Conservation (phyloP, 2,888 invertebrate species). For the Branchellion lobata region DNA sequence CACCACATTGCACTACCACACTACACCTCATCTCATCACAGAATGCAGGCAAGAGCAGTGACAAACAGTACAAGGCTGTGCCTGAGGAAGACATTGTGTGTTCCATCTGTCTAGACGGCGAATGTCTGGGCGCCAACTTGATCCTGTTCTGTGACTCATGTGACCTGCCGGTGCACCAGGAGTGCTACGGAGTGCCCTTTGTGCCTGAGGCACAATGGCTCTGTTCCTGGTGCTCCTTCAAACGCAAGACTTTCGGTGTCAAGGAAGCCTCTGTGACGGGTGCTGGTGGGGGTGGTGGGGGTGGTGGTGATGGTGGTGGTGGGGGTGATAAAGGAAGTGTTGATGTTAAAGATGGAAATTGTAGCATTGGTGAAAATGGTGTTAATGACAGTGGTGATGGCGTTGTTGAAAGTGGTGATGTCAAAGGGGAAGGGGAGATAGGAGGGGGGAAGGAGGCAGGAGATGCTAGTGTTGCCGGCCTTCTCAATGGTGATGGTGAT, state of each 20-base stretch:
- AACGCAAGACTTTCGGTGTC: background rate
- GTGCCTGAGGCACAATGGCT: slow-evolving; percentile 97
- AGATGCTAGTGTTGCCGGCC: no score
- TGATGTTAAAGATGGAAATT: background rate
- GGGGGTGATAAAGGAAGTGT: background rate
- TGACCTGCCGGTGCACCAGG: slow-evolving; percentile 94
- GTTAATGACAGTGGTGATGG: no score
- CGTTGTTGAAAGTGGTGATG: no score
- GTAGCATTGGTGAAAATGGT: background rate
- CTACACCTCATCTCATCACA: slow-evolving; percentile 55
- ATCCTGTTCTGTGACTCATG: slow-evolving; percentile 99
- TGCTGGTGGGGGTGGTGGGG: background rate
- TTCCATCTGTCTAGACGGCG: slow-evolving; percentile 97
- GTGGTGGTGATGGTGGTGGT: background rate
- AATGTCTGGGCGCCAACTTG: slow-evolving; percentile 96
- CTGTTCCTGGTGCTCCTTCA: slow-evolving; percentile 86
- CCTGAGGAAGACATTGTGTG: slow-evolving; percentile 96
- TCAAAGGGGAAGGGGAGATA: no score
- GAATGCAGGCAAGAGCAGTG: slow-evolving; percentile 61
- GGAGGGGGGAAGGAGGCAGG: no score
- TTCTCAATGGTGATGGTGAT: no score
- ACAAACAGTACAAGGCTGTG: slow-evolving; percentile 66
- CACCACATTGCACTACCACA: no score
- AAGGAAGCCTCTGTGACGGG: background rate
- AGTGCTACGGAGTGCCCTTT: slow-evolving; percentile 96